Base-by-base conservation (phyloP, 2,113 vertebrate species). In the Zosterops lateralis region DNA sequence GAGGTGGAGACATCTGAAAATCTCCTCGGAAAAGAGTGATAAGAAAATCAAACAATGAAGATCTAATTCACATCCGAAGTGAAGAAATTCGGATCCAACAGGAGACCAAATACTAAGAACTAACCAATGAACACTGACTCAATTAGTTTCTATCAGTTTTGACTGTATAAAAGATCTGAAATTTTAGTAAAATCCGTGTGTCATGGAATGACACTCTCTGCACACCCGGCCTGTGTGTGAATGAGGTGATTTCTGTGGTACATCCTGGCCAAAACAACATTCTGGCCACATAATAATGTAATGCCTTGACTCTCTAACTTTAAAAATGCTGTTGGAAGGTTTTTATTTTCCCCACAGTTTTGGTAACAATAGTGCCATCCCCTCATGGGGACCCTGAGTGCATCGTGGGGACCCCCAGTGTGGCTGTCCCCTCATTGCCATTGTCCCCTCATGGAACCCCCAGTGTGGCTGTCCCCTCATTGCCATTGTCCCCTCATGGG, bases 401-500 rank as follows among this genome's bases (percentile, higher is more conserved):
- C 38, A 38, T 38, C 38, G 38, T 38, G 38, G 38, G 38, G 38
- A 38, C 38, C 38, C 38, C 9, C 48, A 34, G 22, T 51, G 29
- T 16, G 17, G 4, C 44, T 13, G 2, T 28, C 15, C 45, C 31
- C 25, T 58, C 22, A 58, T 5, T 38, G 38, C 5, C 38, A 38
- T 38, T 38, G 38, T 18, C 20, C 29, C 9, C 3, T 51, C 47
- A 16, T 21, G 19, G 21, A 28, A 53, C 20, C 29, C 56, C 22
- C 51, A 48, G 21, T 36, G 36, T 36, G 36, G 36, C 36, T 36
- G 9, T 36, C 36, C 36, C 36, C 36, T 36, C 36, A 36, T 36
- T 31, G 1, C 4, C 1, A 0, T 20, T 4, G 2, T 29, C 12
- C 40, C 7, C 42, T 80, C n/a, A 17, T 26, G 45, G 36, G 36